These are phyloP conservation scores for Dromius quadrimaculatus DNA, from an alignment of 2,888 invertebrate genomes.

Conservation along the genomic window DNA sequence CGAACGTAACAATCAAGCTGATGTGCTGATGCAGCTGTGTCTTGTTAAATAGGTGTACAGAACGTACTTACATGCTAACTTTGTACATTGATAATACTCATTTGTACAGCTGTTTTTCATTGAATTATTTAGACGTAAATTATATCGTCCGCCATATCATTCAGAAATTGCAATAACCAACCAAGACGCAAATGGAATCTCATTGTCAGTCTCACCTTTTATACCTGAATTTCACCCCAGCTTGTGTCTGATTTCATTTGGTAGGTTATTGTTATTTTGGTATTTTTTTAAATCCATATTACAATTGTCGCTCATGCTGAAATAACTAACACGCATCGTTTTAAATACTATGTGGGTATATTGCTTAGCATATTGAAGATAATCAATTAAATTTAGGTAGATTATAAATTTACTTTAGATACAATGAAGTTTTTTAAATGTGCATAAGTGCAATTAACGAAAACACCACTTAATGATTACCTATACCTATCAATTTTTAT, in stretches of 20 bases:
- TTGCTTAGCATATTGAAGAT: slow-evolving; percentile 43
- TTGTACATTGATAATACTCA: slow-evolving; percentile 44
- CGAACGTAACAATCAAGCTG: slow-evolving; percentile 39
- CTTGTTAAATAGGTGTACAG: slow-evolving; percentile 49
- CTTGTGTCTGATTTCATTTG: slow-evolving; percentile 16
- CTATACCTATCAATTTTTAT: slow-evolving; percentile 22
- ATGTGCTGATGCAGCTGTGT: slow-evolving; percentile 40
- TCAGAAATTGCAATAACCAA: slow-evolving; percentile 43
- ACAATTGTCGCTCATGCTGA: slow-evolving; percentile 46
- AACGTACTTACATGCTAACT: slow-evolving; percentile 37
- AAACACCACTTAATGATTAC: slow-evolving; percentile 46
- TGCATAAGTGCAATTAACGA: slow-evolving; percentile 50
- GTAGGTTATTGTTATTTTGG: slow-evolving; percentile 43
- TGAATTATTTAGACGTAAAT: slow-evolving; percentile 44
- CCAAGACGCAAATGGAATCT: slow-evolving; percentile 13
- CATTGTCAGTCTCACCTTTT: slow-evolving; percentile 9
- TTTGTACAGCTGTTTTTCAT: slow-evolving; percentile 46
- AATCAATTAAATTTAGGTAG: slow-evolving; percentile 29
- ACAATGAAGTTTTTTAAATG: slow-evolving; percentile 42
- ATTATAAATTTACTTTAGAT: slow-evolving; percentile 43
- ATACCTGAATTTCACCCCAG: slow-evolving; percentile 23
- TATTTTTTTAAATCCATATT: slow-evolving; percentile 12
- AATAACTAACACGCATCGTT: slow-evolving; percentile 42
- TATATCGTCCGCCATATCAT: slow-evolving; percentile 39
- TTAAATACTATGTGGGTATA: slow-evolving; percentile 48